These are phyloP conservation scores for Colostygia pectinataria DNA, from an alignment of 2,888 invertebrate genomes.

Conservation along the genomic window DNA sequence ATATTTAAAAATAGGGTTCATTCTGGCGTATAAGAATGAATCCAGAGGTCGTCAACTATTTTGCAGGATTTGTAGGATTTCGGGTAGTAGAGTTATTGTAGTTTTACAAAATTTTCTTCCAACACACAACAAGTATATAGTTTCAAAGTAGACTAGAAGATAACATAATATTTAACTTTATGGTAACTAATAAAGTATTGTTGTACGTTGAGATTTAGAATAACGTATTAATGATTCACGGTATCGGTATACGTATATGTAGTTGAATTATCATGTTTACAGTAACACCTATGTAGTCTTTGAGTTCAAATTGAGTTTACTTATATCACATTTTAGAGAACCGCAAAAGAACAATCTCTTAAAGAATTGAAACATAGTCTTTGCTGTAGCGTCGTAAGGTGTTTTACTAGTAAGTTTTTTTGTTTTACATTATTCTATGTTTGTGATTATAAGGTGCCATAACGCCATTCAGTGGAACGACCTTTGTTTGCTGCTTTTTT, in stretches of 20 bases:
- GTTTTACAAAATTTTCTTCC: no score
- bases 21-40: no score
- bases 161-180: background rate
- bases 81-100: no score
- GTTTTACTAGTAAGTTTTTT: conserved; percentile 27
- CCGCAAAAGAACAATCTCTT: no score
- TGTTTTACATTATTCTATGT: conserved; percentile 32
- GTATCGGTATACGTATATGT: conserved; percentile 43
- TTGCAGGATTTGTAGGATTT: no score
- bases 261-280: conserved; percentile 28
- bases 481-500: conserved; percentile 41
- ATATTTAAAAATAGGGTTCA: no score
- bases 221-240: conserved; percentile 49
- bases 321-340: no score
- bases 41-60: no score
- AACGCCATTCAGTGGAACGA: conserved; percentile 49
- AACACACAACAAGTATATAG: no score
- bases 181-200: conserved; percentile 16
- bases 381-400: conserved; percentile 24
- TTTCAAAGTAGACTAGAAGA: no score
- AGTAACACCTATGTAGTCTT: conserved; percentile 32
- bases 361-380: conserved; percentile 11
- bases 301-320: no score
- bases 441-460: conserved; percentile 42
- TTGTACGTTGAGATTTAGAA: conserved; percentile 17